Evolutionary conservation across 2,113 vertebrate species (phyloP), one percentile per base, ranked within the genome.

Genomic region (Pica pica): DNA sequence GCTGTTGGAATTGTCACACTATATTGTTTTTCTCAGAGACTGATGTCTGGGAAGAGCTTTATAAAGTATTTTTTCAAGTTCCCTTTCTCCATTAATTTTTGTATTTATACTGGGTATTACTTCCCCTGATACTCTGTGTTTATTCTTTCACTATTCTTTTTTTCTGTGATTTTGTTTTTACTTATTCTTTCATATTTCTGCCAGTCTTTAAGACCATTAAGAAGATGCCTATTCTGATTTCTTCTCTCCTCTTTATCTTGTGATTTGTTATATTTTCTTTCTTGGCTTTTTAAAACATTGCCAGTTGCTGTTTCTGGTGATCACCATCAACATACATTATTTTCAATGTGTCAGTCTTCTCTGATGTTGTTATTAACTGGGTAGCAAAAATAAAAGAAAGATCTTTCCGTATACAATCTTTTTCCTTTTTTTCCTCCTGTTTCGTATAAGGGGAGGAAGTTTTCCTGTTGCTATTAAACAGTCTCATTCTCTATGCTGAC

Each of bases 361-460:
- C n/a, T 84, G 21, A 46, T 65, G 37, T 10, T 75, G 35, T 75
- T 83, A 50, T 47, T 33, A 64, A 15, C 5, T 41, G 23, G 5
- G 4, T 9, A 81, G 31, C 18, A 81, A 87, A 87, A 76, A 24
- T 28, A 33, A 23, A 81, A 68, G 16, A 56, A 77, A 77, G 16
- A 28, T 26, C 15, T 68, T 50, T 73, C 24, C 2, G 8, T 16
- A 4, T 10, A 2, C 3, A 1, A 8, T 53, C 35, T 75, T 68
- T 57, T 50, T n/a, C 4, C 10, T 24, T 50, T 83, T 69, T 41
- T 24, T 2, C 7, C 5, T 33, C 2, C 9, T 0, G 0, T 79
- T 91, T 83, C 7, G 13, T 49, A 21, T 21, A 52, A 31, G 9
- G 10, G 4, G 7, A 64, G 26, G 30, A 57, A 77, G 18, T 21